A percentile compares a stretch with the other conserved stretches of the same genome.
Conservation (phyloP, 2,888 invertebrate genomes). For the Smittia sp. region DNA sequence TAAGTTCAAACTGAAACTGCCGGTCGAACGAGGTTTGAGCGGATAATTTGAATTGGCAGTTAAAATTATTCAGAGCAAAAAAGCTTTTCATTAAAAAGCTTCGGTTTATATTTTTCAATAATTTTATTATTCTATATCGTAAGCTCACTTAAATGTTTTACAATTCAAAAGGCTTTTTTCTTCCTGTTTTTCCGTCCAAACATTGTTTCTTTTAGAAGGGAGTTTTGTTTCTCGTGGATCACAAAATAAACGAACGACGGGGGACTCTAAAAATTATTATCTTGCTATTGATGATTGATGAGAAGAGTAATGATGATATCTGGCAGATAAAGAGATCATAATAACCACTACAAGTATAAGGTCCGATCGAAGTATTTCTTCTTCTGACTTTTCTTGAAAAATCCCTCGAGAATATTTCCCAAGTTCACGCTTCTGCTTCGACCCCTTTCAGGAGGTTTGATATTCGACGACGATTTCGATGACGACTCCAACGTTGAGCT, state of each 20-base stretch:
- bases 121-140: not conserved
- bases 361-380: slow-evolving; percentile 54
- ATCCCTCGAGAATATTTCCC: slow-evolving; percentile 80
- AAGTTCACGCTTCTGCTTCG: slow-evolving; percentile 56
- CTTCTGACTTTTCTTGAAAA: slow-evolving; percentile 54
- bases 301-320: not conserved
- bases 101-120: too few species aligned
- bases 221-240: too few species aligned
- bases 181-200: not conserved
- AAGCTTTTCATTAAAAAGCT: too few species aligned
- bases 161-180: not conserved
- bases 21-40: too few species aligned
- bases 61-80: too few species aligned
- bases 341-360: not conserved
- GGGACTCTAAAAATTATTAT: not conserved
- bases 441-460: slow-evolving; percentile 73
- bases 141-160: not conserved
- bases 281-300: not conserved
- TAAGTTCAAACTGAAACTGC: too few species aligned
- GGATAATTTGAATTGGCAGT: too few species aligned
- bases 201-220: too few species aligned
- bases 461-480: slow-evolving; percentile 24
- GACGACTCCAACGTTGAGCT: slow-evolving; percentile 75
- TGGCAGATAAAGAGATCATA: slow-evolving; percentile 15
- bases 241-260: too few species aligned